Conservation (phyloP, 1,140 invertebrate genomes). For the Drosophila equinoxialis region DNA sequence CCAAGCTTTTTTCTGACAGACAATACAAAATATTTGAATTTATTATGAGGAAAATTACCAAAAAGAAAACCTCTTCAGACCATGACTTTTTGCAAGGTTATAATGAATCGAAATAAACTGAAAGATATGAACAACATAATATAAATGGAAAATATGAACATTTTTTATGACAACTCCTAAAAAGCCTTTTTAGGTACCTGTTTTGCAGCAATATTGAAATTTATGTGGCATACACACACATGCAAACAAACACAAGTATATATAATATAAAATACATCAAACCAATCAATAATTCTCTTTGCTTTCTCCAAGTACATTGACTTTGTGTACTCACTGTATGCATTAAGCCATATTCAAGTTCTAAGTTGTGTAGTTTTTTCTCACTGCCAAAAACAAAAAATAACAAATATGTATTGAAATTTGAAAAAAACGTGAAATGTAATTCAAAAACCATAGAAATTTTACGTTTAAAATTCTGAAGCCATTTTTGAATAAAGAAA, state of each 20-base stretch:
- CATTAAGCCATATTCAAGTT: slow-evolving; percentile 24
- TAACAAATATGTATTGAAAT: no score
- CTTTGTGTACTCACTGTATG: neutral
- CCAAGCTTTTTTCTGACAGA: no score
- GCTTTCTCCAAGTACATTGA: slow-evolving; percentile 1
- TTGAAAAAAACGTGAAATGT: slow-evolving; percentile 19
- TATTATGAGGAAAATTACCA: no score
- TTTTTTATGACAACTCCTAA: slow-evolving; percentile 31
- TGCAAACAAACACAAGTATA: slow-evolving; percentile 9
- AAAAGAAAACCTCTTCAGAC: no score
- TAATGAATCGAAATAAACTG: neutral
- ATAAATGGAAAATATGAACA: slow-evolving; percentile 1
- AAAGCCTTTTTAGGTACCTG: slow-evolving; percentile 74
- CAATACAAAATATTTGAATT: no score
- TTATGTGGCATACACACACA: slow-evolving; percentile 26
- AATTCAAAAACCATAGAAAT: slow-evolving; percentile 29
- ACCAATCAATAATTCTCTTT: slow-evolving; percentile 14
- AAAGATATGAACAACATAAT: no score
- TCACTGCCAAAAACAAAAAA: slow-evolving; percentile 69
- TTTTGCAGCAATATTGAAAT: slow-evolving; percentile 55
- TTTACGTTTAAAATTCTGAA: slow-evolving; percentile 36
- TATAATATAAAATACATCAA: slow-evolving; percentile 3
- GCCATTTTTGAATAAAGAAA: slow-evolving; percentile 28
- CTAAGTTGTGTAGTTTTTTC: slow-evolving; percentile 65
- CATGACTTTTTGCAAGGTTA: neutral